These are phyloP conservation scores for Chironomus striatipennis DNA, from an alignment of 1,140 invertebrate genomes.

Conservation along the genomic window DNA sequence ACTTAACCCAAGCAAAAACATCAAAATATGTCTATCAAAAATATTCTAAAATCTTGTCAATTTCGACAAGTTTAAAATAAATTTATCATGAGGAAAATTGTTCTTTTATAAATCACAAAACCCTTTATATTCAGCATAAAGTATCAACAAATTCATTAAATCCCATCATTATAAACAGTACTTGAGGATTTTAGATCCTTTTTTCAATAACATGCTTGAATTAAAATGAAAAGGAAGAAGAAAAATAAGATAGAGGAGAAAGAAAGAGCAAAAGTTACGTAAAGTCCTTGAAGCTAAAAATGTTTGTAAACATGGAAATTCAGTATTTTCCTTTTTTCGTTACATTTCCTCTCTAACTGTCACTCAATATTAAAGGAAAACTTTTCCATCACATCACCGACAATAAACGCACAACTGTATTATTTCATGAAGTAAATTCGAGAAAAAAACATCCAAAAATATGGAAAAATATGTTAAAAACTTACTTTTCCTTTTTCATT, in stretches of 20 bases:
- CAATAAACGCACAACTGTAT: too few relatives aligned
- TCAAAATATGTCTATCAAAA: too few relatives aligned
- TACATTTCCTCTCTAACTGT: background rate
- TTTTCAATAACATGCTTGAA: background rate
- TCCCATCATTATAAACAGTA: background rate
- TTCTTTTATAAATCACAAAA: background rate
- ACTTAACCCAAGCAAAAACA: too few relatives aligned
- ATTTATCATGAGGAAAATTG: too few relatives aligned
- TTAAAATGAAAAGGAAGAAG: background rate
- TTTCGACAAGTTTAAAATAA: too few relatives aligned
- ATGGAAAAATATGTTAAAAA: too few relatives aligned
- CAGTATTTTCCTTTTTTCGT: background rate
- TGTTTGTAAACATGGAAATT: slow-evolving; percentile 18
- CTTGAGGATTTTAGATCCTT: background rate
- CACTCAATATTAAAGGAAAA: background rate
- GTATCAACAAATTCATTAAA: background rate
- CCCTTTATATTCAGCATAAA: background rate
- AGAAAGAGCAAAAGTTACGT: background rate
- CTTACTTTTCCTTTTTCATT: too few relatives aligned
- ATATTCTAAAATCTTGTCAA: too few relatives aligned
- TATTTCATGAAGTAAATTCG: too few relatives aligned
- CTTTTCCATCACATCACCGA: background rate
- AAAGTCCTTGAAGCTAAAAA: slow-evolving; percentile 11
- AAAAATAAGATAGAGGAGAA: background rate
- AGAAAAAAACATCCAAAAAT: too few relatives aligned